Evolutionary conservation across 2,113 vertebrate species (phyloP).

Genomic region (Tamias sibiricus): DNA sequence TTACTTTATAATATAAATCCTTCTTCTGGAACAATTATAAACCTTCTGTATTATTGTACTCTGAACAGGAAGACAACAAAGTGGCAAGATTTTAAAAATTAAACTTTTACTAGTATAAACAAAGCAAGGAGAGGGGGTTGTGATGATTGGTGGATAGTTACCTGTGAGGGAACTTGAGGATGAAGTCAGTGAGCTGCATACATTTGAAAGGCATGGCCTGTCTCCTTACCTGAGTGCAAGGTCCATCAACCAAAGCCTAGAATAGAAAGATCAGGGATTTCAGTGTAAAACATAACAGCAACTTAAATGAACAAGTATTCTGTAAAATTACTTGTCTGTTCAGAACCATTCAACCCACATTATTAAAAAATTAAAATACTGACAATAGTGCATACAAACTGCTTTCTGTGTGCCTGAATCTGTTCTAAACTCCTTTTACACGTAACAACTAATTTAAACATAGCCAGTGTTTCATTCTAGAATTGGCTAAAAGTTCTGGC

Average conservation of each 20-base stretch:
- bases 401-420: too few relatives aligned
- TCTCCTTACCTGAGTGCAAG: conserved; percentile 95
- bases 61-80: background rate
- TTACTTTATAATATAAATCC: background rate
- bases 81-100: background rate
- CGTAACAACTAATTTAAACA: background rate
- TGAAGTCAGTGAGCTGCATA: conserved; percentile 94
- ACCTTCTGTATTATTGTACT: background rate
- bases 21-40: background rate
- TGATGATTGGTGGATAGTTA: conserved; percentile 38
- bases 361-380: background rate
- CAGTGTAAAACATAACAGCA: background rate
- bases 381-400: background rate
- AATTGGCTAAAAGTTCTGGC: background rate
- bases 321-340: background rate
- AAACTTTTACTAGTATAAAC: rapidly evolving
- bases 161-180: conserved; percentile 98
- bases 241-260: conserved; percentile 96
- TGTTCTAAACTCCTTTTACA: background rate
- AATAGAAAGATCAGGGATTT: background rate
- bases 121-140: background rate
- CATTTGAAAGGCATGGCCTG: conserved; percentile 97
- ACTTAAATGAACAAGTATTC: background rate
- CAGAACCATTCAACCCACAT: background rate
- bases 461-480: background rate